Conservation (phyloP, 1,140 invertebrate species). For the Amphibalanus amphitrite region DNA sequence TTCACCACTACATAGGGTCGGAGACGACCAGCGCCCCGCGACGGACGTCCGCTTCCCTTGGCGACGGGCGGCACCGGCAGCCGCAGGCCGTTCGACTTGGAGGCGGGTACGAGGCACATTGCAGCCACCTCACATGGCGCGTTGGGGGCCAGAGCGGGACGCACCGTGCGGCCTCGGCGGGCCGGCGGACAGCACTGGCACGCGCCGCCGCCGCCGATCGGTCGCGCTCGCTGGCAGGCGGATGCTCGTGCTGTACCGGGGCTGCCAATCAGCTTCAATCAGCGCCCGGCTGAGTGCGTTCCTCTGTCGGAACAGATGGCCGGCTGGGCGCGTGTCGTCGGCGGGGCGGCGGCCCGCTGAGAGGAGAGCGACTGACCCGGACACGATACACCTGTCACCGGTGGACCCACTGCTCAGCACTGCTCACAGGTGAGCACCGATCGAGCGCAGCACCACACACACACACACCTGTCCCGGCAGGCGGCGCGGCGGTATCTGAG, state of each 20-base stretch:
- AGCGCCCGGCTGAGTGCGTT: no score
- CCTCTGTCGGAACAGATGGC: no score
- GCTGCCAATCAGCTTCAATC: no score
- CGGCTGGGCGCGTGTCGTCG: no score
- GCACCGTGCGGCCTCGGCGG: neutral
- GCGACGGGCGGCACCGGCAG: neutral
- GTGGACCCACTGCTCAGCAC: neutral
- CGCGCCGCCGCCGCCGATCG: no score
- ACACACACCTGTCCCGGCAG: neutral
- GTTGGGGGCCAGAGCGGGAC: neutral
- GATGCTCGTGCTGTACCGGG: no score
- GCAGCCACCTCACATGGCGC: neutral
- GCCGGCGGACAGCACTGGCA: no score
- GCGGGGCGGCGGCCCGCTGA: no score
- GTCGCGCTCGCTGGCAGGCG: no score
- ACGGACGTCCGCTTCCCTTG: neutral
- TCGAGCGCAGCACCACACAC: neutral
- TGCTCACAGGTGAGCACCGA: no score
- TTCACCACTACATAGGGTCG: slow-evolving; percentile 18
- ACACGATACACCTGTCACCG: neutral
- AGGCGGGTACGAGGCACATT: neutral
- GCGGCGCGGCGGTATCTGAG: neutral
- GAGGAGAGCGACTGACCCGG: no score
- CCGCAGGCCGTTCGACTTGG: neutral
- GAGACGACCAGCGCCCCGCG: no score